These are phyloP conservation scores for Perodicticus potto DNA, from an alignment of 2,797 vertebrate genomes.

Conservation along the genomic window DNA sequence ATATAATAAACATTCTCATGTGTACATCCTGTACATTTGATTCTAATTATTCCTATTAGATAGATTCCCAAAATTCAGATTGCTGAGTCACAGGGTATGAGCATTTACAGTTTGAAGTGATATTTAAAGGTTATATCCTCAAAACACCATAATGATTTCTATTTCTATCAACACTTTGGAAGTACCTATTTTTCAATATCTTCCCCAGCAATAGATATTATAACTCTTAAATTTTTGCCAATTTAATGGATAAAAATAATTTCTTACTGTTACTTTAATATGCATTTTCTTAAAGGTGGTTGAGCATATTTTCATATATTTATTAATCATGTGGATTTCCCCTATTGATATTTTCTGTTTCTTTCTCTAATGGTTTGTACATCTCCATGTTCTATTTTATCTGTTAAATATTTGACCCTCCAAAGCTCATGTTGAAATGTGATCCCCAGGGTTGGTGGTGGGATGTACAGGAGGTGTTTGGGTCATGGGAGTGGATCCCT, in stretches of 20 bases:
- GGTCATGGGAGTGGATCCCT: no score
- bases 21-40: neutral
- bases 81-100: neutral
- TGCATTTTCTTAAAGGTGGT: neutral
- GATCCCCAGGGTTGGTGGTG: no score
- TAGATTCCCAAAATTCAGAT: neutral
- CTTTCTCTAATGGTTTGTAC: neutral
- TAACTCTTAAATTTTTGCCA: neutral
- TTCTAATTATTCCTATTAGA: neutral
- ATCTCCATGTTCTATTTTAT: neutral
- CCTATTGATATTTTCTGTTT: neutral
- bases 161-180: slow-evolving; percentile 36
- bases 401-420: neutral
- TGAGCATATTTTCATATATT: neutral
- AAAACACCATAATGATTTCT: neutral
- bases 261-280: neutral
- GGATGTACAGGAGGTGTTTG: no score
- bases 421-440: no score
- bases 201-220: neutral
- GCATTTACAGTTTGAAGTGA: neutral
- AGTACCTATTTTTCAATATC: neutral
- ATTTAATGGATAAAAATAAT: neutral
- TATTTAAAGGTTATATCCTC: neutral
- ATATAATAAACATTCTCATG: neutral
- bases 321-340: neutral